phyloP scores from a whole-genome alignment of 2,797 vertebrate genomes.

The Remorina albescens region DNA sequence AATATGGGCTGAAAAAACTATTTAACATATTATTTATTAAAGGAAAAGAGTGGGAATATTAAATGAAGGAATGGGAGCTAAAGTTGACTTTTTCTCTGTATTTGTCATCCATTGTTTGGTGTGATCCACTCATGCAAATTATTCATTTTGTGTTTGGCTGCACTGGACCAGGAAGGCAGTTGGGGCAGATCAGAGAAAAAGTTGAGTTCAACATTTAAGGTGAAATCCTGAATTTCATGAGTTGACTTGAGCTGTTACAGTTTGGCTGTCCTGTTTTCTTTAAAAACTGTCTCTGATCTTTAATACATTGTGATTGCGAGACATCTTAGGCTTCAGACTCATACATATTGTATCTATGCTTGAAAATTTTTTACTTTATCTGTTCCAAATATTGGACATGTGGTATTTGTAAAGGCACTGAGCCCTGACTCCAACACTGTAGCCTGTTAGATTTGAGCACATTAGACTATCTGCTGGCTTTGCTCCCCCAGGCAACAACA shows the following conservation, averaged over 20 bases:
- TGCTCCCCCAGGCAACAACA: slow-evolving; percentile 29
- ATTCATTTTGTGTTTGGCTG: not conserved
- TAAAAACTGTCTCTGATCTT: not conserved
- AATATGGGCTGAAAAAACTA: no score
- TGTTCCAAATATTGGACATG: slow-evolving; percentile 9
- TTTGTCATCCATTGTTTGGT: not conserved
- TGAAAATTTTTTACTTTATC: not conserved
- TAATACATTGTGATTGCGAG: not conserved
- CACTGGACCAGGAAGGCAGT: not conserved
- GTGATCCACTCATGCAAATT: not conserved
- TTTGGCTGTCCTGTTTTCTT: slow-evolving; percentile 4
- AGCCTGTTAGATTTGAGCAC: slow-evolving; percentile 35
- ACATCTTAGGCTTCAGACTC: not conserved
- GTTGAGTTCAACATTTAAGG: not conserved
- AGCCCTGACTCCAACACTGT: slow-evolving; percentile 32
- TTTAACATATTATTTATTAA: no score
- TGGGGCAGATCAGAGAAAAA: not conserved
- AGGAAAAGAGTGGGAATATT: no score
- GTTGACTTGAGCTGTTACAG: not conserved
- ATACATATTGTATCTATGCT: slow-evolving; percentile 4
- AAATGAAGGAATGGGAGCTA: not conserved
- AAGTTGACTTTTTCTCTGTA: not conserved
- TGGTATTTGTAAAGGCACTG: slow-evolving; percentile 24
- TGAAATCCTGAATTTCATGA: not conserved
- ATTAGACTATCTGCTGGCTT: slow-evolving; percentile 36